Conservation (phyloP, 2,888 invertebrate species). For the Corbicula japonica region DNA sequence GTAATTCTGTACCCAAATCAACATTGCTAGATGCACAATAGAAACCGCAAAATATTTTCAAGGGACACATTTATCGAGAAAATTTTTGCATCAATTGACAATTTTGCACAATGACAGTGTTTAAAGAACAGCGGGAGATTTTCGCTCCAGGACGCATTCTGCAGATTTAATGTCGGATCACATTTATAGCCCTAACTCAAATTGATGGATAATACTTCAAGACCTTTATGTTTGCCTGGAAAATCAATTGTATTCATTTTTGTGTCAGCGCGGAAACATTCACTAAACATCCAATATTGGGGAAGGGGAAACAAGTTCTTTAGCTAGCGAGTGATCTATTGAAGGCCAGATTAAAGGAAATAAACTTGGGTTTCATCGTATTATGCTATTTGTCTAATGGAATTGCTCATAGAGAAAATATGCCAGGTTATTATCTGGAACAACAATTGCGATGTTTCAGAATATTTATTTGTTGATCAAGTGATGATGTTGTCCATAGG, state of each 20-base stretch:
- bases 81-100: constrained; percentile 24
- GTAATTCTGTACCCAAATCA: constrained; percentile 1
- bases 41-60: constrained; percentile 28
- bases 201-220: constrained; percentile 60
- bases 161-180: constrained; percentile 45
- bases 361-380: constrained; percentile 21
- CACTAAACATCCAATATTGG: constrained; percentile 53
- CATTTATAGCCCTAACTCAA: constrained; percentile 54
- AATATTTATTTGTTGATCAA: no score
- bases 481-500: no score
- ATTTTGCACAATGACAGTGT: constrained; percentile 21
- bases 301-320: constrained; percentile 45
- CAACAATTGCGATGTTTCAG: constrained; percentile 8
- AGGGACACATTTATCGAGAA: constrained; percentile 28
- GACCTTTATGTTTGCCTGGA: constrained; percentile 52
- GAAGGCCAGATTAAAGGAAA: not conserved
- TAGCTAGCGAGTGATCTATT: not conserved
- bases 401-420: constrained; percentile 9
- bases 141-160: constrained; percentile 25
- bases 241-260: constrained; percentile 65
- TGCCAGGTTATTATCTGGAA: constrained; percentile 13
- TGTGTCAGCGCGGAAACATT: constrained; percentile 52
- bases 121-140: constrained; percentile 26
- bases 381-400: no score
- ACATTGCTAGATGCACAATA: constrained; percentile 9